These are phyloP conservation scores for Emydura subglobosa DNA, from an alignment of 2,113 vertebrate genomes.

Conservation along the genomic window DNA sequence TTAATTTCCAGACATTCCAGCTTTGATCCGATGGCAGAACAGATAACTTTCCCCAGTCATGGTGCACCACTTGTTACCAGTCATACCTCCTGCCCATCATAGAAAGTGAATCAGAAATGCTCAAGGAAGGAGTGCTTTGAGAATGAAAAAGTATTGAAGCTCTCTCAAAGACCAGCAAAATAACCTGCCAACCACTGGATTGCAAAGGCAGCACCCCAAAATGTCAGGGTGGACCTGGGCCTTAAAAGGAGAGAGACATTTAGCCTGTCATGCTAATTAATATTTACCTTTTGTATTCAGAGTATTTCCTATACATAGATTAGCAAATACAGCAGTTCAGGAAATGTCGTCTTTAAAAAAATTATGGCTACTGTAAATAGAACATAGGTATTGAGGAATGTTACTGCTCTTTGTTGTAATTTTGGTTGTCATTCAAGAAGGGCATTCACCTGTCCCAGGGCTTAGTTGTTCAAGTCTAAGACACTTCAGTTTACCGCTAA, in stretches of 20 bases:
- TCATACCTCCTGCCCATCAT: not conserved
- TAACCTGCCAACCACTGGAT: not conserved
- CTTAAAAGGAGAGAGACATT: not conserved
- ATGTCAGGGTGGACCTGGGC: not conserved
- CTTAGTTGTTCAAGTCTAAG: not conserved
- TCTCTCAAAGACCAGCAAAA: not conserved
- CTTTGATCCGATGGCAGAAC: no score
- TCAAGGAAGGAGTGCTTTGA: not conserved
- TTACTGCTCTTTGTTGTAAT: not conserved
- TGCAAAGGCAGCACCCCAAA: not conserved
- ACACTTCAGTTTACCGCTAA: not conserved
- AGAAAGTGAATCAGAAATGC: not conserved
- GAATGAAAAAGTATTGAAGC: not conserved
- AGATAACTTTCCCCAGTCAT: no score
- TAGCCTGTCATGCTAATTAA: not conserved
- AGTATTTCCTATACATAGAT: not conserved
- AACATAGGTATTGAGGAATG: not conserved
- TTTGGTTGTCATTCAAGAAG: not conserved
- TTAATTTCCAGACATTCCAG: no score
- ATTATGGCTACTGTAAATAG: not conserved
- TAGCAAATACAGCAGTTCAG: no score
- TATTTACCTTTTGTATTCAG: not conserved
- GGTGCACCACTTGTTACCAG: not conserved
- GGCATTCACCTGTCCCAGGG: not conserved
- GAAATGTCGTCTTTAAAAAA: no score